These are phyloP conservation scores for Acanthurus tractus DNA, from an alignment of 2,797 vertebrate species.

Conservation along the genomic window DNA sequence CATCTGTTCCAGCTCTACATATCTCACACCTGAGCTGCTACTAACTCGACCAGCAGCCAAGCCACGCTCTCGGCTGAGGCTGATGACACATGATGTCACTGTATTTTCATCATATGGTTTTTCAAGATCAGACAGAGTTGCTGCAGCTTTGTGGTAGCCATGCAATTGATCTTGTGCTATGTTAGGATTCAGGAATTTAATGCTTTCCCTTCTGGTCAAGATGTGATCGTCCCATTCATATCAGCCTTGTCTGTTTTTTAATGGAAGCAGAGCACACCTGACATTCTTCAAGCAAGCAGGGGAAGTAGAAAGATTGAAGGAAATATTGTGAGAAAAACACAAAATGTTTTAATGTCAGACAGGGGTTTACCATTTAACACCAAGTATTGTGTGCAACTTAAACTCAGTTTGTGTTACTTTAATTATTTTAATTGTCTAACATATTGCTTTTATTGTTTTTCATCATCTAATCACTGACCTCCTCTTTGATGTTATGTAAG, in stretches of 20 bases:
- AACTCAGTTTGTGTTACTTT: too few species aligned
- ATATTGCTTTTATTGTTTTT: not conserved
- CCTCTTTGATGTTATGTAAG: not conserved
- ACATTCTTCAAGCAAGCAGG: not conserved
- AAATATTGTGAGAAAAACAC: not conserved
- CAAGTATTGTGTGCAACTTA: not conserved
- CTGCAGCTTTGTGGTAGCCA: not conserved
- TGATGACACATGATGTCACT: not conserved
- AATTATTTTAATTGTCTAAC: too few species aligned
- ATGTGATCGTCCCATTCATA: not conserved
- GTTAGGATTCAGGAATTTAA: not conserved
- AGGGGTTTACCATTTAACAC: not conserved
- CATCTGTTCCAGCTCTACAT: conserved; percentile 66
- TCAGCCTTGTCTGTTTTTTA: not conserved
- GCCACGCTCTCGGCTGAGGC: conserved; percentile 6
- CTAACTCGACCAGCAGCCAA: conserved; percentile 46
- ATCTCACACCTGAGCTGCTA: conserved; percentile 73
- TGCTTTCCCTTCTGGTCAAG: not conserved
- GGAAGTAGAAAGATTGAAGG: not conserved
- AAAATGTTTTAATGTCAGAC: not conserved
- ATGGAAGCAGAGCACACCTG: not conserved
- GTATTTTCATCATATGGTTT: not conserved
- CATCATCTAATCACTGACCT: not conserved
- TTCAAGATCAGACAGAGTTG: conserved; percentile 3
- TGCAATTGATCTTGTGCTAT: not conserved